These are phyloP conservation scores for Octomys mimax DNA, from an alignment of 2,797 vertebrate species.

Conservation along the genomic window DNA sequence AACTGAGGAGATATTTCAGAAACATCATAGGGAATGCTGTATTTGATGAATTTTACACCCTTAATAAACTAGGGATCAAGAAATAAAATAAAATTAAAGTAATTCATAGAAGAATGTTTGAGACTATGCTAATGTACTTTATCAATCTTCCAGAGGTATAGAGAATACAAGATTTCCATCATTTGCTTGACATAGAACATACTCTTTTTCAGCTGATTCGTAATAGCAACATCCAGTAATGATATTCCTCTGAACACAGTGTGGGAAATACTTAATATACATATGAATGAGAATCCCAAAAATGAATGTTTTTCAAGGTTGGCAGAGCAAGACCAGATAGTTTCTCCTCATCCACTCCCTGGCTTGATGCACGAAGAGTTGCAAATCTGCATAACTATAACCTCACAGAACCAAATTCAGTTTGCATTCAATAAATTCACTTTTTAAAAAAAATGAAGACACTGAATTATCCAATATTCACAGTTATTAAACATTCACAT, in stretches of 20 bases:
- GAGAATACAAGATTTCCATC: not conserved
- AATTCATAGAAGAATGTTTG: not conserved
- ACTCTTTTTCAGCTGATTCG: not conserved
- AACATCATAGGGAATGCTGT: not conserved
- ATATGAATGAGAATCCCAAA: constrained; percentile 6
- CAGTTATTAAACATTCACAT: not conserved
- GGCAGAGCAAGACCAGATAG: constrained; percentile 12
- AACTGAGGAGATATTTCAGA: constrained; percentile 17
- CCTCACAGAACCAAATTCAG: constrained; percentile 51
- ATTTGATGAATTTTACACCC: not conserved
- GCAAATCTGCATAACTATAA: constrained; percentile 47
- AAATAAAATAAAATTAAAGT: not conserved
- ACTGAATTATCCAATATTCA: not conserved
- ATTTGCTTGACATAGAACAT: constrained; percentile 4
- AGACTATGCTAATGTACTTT: not conserved
- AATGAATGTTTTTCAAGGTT: constrained; percentile 11
- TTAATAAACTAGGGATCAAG: constrained; percentile 4
- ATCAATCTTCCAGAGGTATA: not conserved
- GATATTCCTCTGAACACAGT: not conserved
- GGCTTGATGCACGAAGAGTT: constrained; percentile 7
- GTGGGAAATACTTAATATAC: not conserved
- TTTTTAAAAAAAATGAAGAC: constrained; percentile 18
- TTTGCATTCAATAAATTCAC: constrained; percentile 58
- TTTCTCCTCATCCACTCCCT: not conserved
- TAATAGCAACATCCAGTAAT: constrained; percentile 22